phyloP scores from a whole-genome alignment of 92 coral and sea anemone genomes.

The Chrysogorgia sp. region DNA sequence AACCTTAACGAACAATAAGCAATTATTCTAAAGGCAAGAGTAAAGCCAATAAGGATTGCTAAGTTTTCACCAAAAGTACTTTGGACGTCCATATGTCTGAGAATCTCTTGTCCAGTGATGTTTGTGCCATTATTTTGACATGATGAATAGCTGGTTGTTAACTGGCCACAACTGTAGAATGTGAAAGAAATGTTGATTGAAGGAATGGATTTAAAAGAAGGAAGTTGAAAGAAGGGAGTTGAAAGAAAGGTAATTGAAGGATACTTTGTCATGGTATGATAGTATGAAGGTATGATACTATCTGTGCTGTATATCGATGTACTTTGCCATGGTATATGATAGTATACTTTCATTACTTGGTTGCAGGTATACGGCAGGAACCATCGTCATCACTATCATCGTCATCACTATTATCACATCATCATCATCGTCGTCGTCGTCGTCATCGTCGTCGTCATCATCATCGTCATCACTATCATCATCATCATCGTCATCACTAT shows the following conservation, averaged over 20 bases:
- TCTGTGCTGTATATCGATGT: too few relatives aligned
- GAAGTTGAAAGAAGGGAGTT: background rate
- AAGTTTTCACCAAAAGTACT: slow-evolving; percentile 69
- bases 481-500: too few relatives aligned
- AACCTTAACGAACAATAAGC: slow-evolving; percentile 76
- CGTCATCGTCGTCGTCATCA: too few relatives aligned
- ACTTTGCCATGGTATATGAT: too few relatives aligned
- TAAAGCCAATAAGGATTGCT: slow-evolving; percentile 59
- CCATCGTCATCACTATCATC: too few relatives aligned
- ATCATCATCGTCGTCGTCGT: too few relatives aligned
- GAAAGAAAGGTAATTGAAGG: background rate
- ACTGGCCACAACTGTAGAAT: slow-evolving; percentile 51
- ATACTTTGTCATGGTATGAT: background rate
- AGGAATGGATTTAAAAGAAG: background rate
- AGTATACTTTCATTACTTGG: too few relatives aligned
- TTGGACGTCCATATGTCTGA: slow-evolving; percentile 61
- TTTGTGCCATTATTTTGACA: slow-evolving; percentile 75
- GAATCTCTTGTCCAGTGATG: slow-evolving; percentile 70
- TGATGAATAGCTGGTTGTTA: slow-evolving; percentile 58
- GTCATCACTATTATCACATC: too few relatives aligned
- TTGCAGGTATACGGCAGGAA: too few relatives aligned
- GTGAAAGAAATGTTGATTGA: background rate
- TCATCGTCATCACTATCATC: too few relatives aligned
- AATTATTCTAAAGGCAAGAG: slow-evolving; percentile 56
- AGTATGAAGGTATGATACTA: slow-evolving; percentile 26